A percentile compares a stretch with the other conserved stretches of the same genome.
Conservation (phyloP, 2,888 invertebrate genomes). For the Epirrita christyi region DNA sequence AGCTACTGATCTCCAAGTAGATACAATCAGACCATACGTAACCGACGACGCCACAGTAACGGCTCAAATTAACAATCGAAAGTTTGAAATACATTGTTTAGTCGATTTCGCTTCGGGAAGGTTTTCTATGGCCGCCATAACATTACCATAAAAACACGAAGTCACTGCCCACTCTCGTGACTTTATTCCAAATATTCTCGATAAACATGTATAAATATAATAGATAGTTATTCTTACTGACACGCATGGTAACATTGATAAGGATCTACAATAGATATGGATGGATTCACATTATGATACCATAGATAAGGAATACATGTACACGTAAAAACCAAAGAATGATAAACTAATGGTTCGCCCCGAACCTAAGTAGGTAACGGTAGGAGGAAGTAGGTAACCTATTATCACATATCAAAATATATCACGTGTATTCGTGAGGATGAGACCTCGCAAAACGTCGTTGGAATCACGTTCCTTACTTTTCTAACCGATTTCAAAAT, state of each 20-base stretch:
- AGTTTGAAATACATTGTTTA: conserved; percentile 62
- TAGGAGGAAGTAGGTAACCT: too few species aligned
- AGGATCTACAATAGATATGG: conserved; percentile 6
- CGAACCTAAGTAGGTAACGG: too few species aligned
- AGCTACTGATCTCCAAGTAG: conserved; percentile 31
- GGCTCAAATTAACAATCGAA: conserved; percentile 51
- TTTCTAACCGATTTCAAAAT: too few species aligned
- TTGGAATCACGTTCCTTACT: too few species aligned
- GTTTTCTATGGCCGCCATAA: conserved; percentile 64
- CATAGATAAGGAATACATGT: conserved; percentile 3
- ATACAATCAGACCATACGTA: conserved; percentile 34
- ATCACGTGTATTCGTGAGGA: too few species aligned
- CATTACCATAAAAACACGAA: conserved; percentile 69
- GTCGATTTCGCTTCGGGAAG: conserved; percentile 55
- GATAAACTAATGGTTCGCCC: too few species aligned
- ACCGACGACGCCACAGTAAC: conserved; percentile 32
- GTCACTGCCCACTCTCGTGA: conserved; percentile 65
- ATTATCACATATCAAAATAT: too few species aligned
- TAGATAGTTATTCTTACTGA: conserved; percentile 54
- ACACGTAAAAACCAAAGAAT: too few species aligned
- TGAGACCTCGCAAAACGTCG: too few species aligned
- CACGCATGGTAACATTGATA: conserved; percentile 55
- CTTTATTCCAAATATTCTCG: conserved; percentile 69
- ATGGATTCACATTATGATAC: background rate
- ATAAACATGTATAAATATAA: conserved; percentile 61